phyloP scores from a whole-genome alignment of 2,888 invertebrate species.

The Drosophila borborema region DNA sequence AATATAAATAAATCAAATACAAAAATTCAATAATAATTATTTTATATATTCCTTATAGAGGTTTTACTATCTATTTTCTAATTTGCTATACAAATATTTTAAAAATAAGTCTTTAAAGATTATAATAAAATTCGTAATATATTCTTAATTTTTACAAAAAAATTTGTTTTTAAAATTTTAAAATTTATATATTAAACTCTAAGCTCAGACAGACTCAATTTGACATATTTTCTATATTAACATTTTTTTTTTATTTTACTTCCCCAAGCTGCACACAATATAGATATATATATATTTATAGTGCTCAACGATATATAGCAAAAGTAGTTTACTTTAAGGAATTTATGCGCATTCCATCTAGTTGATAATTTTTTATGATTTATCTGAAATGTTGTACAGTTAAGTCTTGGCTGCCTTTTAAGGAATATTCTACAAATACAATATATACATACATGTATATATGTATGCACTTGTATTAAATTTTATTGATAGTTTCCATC shows the following conservation, averaged over 20 bases:
- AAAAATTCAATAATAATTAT: not conserved
- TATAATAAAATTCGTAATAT: not conserved
- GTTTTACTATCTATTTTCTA: not conserved
- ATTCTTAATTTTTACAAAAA: not conserved
- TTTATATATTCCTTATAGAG: not conserved
- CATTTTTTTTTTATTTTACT: not conserved
- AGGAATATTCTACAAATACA: constrained; percentile 4
- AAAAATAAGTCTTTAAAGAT: no score
- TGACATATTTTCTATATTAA: no score
- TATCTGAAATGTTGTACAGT: not conserved
- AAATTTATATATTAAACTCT: no score
- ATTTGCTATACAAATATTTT: not conserved
- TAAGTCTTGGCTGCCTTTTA: not conserved
- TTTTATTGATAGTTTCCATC: constrained; percentile 1
- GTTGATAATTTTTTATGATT: not conserved
- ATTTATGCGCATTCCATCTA: not conserved
- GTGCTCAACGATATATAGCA: not conserved
- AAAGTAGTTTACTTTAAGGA: constrained; percentile 1
- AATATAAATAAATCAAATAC: not conserved
- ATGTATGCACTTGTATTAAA: not conserved
- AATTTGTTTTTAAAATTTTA: no score
- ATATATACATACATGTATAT: not conserved
- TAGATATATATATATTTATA: not conserved
- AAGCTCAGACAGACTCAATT: no score
- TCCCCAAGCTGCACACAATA: not conserved